These are phyloP conservation scores for Stylophora pistillata DNA, from an alignment of 64 coral and sea anemone genomes.

Conservation along the genomic window DNA sequence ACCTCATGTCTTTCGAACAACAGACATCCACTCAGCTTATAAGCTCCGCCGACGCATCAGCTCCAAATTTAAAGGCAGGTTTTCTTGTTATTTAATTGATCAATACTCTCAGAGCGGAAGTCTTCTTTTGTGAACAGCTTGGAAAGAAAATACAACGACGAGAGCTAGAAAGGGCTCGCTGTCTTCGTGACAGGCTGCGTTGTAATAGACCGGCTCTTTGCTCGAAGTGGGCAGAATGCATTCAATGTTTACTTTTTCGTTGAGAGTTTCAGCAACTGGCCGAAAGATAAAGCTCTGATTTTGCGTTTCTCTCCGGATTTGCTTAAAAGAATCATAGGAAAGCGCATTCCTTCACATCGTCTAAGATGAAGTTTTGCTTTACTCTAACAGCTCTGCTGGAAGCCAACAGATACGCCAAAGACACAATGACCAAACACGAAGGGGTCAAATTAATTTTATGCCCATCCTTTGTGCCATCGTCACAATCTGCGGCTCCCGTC, in stretches of 20 bases:
- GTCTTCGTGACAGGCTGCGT: not conserved
- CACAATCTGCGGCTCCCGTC: not conserved
- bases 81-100: constrained; percentile 30
- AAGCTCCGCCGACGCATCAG: constrained; percentile 20
- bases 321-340: not conserved
- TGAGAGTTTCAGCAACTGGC: not conserved
- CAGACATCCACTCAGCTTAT: not conserved
- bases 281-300: not conserved
- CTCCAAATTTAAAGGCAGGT: not conserved
- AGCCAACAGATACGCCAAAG: not conserved
- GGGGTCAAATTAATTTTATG: constrained; percentile 31
- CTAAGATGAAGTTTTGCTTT: not conserved
- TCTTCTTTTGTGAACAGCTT: not conserved
- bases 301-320: not conserved
- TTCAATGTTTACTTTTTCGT: not conserved
- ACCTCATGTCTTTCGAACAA: not conserved
- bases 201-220: not conserved
- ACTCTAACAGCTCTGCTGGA: not conserved
- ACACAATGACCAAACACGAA: not conserved
- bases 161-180: not conserved
- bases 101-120: constrained; percentile 6
- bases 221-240: not conserved
- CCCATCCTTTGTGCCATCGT: not conserved
- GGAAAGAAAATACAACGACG: not conserved
- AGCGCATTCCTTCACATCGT: constrained; percentile 4